A percentile compares a stretch with the other conserved stretches of the same genome.
These are phyloP conservation scores for Aptenodytes patagonicus DNA, from an alignment of 2,113 vertebrate species.

Conservation along the genomic window DNA sequence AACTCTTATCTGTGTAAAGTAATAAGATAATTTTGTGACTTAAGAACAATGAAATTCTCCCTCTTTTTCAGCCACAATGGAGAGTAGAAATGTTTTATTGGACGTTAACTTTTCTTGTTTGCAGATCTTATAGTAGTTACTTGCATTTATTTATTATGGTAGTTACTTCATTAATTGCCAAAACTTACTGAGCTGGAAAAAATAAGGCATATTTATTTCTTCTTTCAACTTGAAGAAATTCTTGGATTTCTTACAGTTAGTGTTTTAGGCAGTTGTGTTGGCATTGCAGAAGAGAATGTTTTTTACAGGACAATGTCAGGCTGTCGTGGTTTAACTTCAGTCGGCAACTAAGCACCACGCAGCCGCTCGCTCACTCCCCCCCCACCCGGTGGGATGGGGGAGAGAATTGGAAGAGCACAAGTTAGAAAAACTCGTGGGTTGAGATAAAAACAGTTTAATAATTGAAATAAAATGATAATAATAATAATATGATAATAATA, in stretches of 20 bases:
- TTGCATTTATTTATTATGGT: not conserved
- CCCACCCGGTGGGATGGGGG: too few relatives aligned
- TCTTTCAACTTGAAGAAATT: not conserved
- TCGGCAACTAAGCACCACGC: too few relatives aligned
- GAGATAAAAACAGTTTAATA: too few relatives aligned
- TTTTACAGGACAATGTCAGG: constrained; percentile 67
- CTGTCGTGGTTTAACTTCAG: too few relatives aligned
- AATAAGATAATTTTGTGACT: not conserved
- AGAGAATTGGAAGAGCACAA: too few relatives aligned
- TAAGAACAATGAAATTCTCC: not conserved
- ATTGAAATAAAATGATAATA: too few relatives aligned
- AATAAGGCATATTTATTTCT: not conserved
- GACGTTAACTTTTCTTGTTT: not conserved
- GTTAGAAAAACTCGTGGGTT: too few relatives aligned
- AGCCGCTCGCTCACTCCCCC: too few relatives aligned
- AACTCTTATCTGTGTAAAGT: not conserved
- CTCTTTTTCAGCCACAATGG: not conserved
- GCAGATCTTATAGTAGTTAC: not conserved
- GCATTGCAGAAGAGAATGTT: constrained; percentile 20
- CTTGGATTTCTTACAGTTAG: not conserved
- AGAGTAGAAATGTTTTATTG: not conserved
- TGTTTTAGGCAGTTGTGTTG: constrained; percentile 50
- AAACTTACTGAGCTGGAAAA: constrained; percentile 7
- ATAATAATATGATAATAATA: too few relatives aligned
- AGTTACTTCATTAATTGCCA: not conserved